Percentiles rank a stretch among this genome's conserved stretches.
These are phyloP conservation scores for Dynastes maya DNA, from an alignment of 2,888 invertebrate genomes.

Conservation along the genomic window DNA sequence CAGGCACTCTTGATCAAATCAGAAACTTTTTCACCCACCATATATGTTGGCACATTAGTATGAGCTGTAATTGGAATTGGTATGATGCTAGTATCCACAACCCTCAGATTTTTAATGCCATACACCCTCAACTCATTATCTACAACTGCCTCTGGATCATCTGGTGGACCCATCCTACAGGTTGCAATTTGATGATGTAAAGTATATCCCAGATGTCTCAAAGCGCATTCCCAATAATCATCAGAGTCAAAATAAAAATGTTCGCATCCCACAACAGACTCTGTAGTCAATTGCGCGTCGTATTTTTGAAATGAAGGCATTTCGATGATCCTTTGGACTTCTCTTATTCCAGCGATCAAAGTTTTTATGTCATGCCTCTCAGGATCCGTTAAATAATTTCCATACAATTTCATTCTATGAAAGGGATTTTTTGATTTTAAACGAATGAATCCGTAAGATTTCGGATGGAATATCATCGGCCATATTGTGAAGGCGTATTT, in stretches of 20 bases:
- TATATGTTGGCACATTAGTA: conserved; percentile 72
- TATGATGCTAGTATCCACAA: conserved; percentile 75
- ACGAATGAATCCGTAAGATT: conserved; percentile 79
- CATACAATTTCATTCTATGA: conserved; percentile 82
- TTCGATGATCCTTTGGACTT: conserved; percentile 71
- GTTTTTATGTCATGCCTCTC: conserved; percentile 68
- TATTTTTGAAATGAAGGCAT: conserved; percentile 71
- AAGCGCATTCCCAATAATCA: conserved; percentile 73
- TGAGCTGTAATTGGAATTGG: conserved; percentile 73
- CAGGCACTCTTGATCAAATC: conserved; percentile 72
- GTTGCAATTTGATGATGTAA: conserved; percentile 74
- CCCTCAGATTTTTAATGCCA: conserved; percentile 72
- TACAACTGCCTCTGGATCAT: conserved; percentile 74
- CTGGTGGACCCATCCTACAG: conserved; percentile 73
- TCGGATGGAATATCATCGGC: conserved; percentile 82
- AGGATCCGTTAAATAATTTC: conserved; percentile 83
- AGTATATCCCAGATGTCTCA: conserved; percentile 70
- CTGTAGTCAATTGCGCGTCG: conserved; percentile 67
- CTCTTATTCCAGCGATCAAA: conserved; percentile 69
- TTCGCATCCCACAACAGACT: conserved; percentile 72
- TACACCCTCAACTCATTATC: conserved; percentile 73
- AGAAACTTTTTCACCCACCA: conserved; percentile 75
- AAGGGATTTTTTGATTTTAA: conserved; percentile 82
- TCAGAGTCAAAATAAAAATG: conserved; percentile 68
- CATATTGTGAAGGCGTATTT: conserved; percentile 69